Percentiles rank a stretch among this genome's conserved stretches.
Evolutionary conservation across 2,797 vertebrate genomes (phyloP).

Genomic region (Chrysocyon brachyurus): DNA sequence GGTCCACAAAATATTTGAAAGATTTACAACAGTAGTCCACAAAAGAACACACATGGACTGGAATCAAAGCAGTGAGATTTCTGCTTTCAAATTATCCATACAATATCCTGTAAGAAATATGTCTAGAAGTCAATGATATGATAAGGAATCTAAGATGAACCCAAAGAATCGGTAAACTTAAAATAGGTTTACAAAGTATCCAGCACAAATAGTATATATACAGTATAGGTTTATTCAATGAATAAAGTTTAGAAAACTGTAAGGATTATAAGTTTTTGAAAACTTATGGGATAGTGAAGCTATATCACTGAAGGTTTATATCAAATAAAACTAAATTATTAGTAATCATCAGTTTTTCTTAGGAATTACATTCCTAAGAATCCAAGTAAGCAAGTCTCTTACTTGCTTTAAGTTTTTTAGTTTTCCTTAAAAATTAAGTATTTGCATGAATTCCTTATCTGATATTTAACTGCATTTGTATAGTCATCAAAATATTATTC

Average conservation of each 20-base stretch:
- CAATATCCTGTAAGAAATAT: not conserved
- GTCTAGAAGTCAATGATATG: not conserved
- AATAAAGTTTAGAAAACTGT: not conserved
- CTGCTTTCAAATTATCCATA: not conserved
- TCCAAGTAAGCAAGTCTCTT: not conserved
- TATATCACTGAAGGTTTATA: not conserved
- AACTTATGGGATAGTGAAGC: not conserved
- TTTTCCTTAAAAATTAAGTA: conserved; percentile 50
- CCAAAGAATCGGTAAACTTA: not conserved
- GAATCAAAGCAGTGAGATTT: not conserved
- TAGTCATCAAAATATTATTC: not conserved
- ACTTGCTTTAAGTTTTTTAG: not conserved
- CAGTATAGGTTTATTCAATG: not conserved
- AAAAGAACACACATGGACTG: not conserved
- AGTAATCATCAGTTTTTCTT: not conserved
- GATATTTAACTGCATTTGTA: not conserved
- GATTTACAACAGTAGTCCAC: not conserved
- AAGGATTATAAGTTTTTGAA: not conserved
- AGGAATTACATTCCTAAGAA: not conserved
- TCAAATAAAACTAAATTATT: conserved; percentile 16
- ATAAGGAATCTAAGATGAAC: not conserved
- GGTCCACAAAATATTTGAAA: not conserved
- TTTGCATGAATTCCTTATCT: not conserved
- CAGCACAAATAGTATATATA: not conserved
- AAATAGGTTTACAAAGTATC: not conserved